Conservation (phyloP, 2,888 invertebrate genomes). For the Drosophila greeni region DNA sequence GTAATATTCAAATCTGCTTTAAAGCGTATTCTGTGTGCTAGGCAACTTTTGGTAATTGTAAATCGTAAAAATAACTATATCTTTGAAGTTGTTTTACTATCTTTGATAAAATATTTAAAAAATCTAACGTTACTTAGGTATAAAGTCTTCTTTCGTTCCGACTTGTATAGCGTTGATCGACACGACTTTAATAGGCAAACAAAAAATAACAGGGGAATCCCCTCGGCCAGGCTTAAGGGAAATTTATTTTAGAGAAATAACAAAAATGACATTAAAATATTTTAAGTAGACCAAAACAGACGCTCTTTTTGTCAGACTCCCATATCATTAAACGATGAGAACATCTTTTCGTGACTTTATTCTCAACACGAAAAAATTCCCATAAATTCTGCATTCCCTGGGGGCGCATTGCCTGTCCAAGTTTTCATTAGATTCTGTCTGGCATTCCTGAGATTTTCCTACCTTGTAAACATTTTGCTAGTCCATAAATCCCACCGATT, state of each 20-base stretch:
- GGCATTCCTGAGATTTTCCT: slow-evolving; percentile 15
- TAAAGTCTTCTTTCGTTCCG: too few relatives aligned
- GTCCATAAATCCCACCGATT: slow-evolving; percentile 24
- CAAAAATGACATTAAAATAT: neutral
- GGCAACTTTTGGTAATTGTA: neutral
- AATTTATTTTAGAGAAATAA: neutral
- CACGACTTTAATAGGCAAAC: too few relatives aligned
- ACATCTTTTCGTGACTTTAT: slow-evolving; percentile 2
- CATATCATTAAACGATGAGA: neutral
- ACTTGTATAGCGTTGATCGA: too few relatives aligned
- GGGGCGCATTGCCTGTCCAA: neutral
- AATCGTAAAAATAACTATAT: too few relatives aligned
- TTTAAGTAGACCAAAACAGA: neutral
- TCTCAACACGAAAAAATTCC: neutral
- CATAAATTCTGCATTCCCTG: slow-evolving; percentile 8
- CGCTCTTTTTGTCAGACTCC: too few relatives aligned
- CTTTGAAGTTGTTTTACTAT: too few relatives aligned
- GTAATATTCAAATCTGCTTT: neutral
- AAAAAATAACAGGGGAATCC: too few relatives aligned
- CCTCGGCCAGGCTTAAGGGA: too few relatives aligned
- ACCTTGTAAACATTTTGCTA: slow-evolving; percentile 13
- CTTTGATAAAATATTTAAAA: too few relatives aligned
- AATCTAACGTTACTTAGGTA: too few relatives aligned
- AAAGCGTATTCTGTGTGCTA: neutral
- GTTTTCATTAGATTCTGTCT: slow-evolving; percentile 1